Evolutionary conservation across 2,797 vertebrate species (phyloP), one percentile per base, ranked within the genome.

Genomic region (Sebastolobus altivelis): DNA sequence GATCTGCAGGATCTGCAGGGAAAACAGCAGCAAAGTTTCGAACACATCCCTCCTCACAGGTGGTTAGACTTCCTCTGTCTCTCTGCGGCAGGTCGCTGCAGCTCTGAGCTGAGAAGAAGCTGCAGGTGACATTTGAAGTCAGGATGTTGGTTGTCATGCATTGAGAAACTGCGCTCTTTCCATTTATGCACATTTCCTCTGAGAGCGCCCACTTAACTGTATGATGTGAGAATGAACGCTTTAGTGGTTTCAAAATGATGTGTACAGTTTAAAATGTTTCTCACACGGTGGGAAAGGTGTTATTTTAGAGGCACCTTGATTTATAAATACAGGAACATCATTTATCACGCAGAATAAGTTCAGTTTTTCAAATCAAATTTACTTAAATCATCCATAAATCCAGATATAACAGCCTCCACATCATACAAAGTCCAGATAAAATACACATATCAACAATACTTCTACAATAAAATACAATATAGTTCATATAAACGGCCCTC

Each of bases 141-240:
- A 85, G 82, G 70, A 88, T 84, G 86, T 71, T n/a, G 78, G 72
- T 76, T 10, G 22, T 22, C 27, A 4, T 2, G 1, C 4, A 16
- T 4, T 63, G 20, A 37, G 20, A 66, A 54, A 31, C 0, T 3
- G 0, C 0, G 0, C 6, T 31, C 3, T 67, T 63, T 68, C 9
- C 4, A 5, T 27, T 7, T 16, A 0, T 67, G 8, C 40, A 11
- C 9, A 9, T 74, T 86, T 83, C 83, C 83, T 79, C 16, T 63
- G 35, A 13, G 20, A 8, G 14, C 6, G 14, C 40, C 40, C 40
- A 43, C 40, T 43, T 31, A 1, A 13, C 8, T 4, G 33, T 46
- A 3, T 9, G 9, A 33, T 10, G 60, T 68, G 33, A 74, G 12
- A 49, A 31, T 7, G 1, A 43, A 3, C 0, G 33, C 8, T 4